Evolutionary conservation across 2,113 vertebrate species (phyloP).

Genomic region (Strix aluco): DNA sequence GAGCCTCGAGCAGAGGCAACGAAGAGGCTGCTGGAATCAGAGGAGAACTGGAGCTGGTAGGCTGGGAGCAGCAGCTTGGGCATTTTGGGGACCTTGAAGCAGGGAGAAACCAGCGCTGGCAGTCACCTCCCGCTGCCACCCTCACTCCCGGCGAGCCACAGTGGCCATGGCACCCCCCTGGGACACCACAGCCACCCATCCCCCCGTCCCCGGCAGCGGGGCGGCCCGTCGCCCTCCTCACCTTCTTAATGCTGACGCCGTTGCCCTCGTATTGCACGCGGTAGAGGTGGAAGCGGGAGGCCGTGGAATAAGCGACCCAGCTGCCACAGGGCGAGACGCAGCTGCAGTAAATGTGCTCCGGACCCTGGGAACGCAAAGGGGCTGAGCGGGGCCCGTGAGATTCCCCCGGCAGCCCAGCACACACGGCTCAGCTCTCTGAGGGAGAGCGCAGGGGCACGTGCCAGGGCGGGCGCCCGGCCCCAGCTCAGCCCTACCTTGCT

Average conservation of each 20-base stretch:
- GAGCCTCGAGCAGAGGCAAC: conserved; percentile 77
- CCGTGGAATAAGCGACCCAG: conserved; percentile 87
- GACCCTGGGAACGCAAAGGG: conserved; percentile 72
- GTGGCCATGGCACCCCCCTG: fast-evolving
- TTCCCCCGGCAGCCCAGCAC: not conserved
- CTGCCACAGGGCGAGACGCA: conserved; percentile 86
- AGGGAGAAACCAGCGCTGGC: not conserved
- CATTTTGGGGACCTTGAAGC: conserved; percentile 80
- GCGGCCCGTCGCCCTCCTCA: conserved; percentile 6
- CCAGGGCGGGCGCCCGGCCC: fast-evolving
- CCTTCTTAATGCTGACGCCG: conserved; percentile 81
- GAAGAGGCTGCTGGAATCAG: conserved; percentile 84
- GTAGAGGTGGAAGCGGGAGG: conserved; percentile 84
- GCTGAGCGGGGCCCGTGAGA: fast-evolving
- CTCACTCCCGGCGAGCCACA: fast-evolving
- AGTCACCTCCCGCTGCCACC: not conserved
- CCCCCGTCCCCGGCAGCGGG: not conserved
- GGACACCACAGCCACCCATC: not conserved
- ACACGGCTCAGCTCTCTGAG: fast-evolving
- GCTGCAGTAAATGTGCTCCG: conserved; percentile 89
- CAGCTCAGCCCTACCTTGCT: conserved; percentile 80
- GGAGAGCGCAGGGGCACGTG: not conserved
- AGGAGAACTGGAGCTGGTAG: conserved; percentile 88
- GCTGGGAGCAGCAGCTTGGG: conserved; percentile 78
- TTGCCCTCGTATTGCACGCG: conserved; percentile 69